These are phyloP conservation scores for Campoplex capitator DNA, from an alignment of 2,888 invertebrate genomes.

Conservation along the genomic window DNA sequence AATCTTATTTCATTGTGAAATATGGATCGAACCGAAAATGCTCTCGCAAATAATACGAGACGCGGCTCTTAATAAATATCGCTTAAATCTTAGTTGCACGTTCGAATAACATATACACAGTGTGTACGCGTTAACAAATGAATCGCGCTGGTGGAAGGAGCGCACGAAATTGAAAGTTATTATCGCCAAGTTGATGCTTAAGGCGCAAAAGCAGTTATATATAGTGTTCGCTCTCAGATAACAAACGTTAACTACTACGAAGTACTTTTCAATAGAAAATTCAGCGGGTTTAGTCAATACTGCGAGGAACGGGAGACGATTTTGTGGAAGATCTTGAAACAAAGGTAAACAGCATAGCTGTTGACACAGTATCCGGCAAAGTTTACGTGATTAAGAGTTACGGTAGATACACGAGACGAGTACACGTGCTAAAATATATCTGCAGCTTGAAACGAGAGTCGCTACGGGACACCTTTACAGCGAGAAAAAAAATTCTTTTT, in stretches of 20 bases:
- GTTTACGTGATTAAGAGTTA: background rate
- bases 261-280: background rate
- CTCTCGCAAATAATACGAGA: background rate
- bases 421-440: too few relatives aligned
- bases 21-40: background rate
- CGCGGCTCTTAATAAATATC: background rate
- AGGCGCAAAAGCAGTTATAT: background rate
- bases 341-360: background rate
- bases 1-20: conserved; percentile 3
- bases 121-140: background rate
- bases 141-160: background rate
- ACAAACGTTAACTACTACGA: too few relatives aligned
- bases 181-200: background rate
- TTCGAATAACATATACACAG: background rate
- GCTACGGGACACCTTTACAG: too few relatives aligned
- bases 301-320: background rate
- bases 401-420: too few relatives aligned
- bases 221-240: background rate
- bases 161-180: background rate
- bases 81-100: background rate
- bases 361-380: background rate
- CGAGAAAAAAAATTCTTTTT: too few relatives aligned
- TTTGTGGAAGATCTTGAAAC: background rate
- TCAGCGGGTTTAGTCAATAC: background rate
- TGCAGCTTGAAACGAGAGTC: too few relatives aligned